Evolutionary conservation across 2,888 invertebrate species (phyloP).

Genomic region (Macroteleia sp.): DNA sequence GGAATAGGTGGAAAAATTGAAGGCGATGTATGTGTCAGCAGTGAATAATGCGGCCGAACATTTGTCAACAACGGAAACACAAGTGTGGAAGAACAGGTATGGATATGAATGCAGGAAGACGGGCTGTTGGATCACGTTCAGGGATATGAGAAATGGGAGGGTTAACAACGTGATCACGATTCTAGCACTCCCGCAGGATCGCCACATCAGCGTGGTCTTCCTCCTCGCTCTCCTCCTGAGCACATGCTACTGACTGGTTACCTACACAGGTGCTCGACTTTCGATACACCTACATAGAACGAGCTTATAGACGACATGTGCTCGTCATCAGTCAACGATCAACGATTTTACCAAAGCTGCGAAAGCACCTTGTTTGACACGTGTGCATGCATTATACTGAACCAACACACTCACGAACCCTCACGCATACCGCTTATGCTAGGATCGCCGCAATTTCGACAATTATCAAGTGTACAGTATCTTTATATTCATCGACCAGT

Average conservation of each 20-base stretch:
- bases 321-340: slow-evolving; percentile 72
- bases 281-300: background rate
- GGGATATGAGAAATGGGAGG: slow-evolving; percentile 54
- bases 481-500: no score
- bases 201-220: slow-evolving; percentile 66
- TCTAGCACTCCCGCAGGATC: slow-evolving; percentile 76
- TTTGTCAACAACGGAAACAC: slow-evolving; percentile 43
- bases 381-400: slow-evolving; percentile 24
- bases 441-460: no score
- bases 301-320: slow-evolving; percentile 46
- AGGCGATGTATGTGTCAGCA: slow-evolving; percentile 38
- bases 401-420: no score
- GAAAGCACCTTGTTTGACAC: slow-evolving; percentile 40
- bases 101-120: slow-evolving; percentile 24
- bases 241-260: slow-evolving; percentile 29
- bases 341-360: slow-evolving; percentile 66
- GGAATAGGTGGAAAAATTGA: slow-evolving; percentile 6
- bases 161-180: slow-evolving; percentile 77
- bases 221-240: slow-evolving; percentile 7
- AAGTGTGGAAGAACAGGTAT: slow-evolving; percentile 19
- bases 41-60: slow-evolving; percentile 38
- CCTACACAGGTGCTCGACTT: slow-evolving; percentile 22
- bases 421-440: no score
- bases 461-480: no score
- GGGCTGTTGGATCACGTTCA: slow-evolving; percentile 31